Base-by-base conservation (phyloP, 2,113 vertebrate genomes). In the Nestor notabilis region DNA sequence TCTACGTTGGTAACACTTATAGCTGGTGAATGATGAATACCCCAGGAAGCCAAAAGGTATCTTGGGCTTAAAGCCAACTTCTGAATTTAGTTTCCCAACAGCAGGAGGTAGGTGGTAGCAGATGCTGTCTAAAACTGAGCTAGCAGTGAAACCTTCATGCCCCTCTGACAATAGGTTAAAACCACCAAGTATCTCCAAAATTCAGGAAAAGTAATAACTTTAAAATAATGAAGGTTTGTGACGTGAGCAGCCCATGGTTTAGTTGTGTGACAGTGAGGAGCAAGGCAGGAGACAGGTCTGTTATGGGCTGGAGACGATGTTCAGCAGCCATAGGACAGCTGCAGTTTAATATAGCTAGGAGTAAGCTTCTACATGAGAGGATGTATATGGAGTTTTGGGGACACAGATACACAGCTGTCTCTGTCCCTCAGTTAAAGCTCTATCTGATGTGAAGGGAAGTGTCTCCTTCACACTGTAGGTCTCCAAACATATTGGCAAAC, bases 21-120 rank as follows among this genome's bases (percentile, higher is more conserved):
- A 87, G 31, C 21, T 72, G 65, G 47, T 33, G 24, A 65, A 31
- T 44, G 19, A 61, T 35, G 19, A 83, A 76, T 13, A 37, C n/a
- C 7, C 24, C 31, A 81, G 47, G 21, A 69, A 71, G 58, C 47
- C 66, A 33, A 17, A 83, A 83, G 21, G 13, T 17, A 75, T 71
- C 27, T 52, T 75, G 50, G 47, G n/a, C 44, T 94, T 90, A 72
- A 80, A 85, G 66, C 75, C 63, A 93, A 11, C 12, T 14, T 27
- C 71, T 81, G 60, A 84, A 89, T 95, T 92, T 83, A 89, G 60
- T 46, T 33, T 89, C 46, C 50, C 82, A 86, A 46, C 60, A 95
- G 46, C 68, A 87, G 76, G 80, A 93, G 37, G 46, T 83, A 89
- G 29, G 55, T 85, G 55, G 85, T 69, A 80, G 85, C 70, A 72